A percentile compares a stretch with the other conserved stretches of the same genome.
Evolutionary conservation across 2,888 invertebrate species (phyloP).

Genomic region (Hydroisotoma schaefferi): DNA sequence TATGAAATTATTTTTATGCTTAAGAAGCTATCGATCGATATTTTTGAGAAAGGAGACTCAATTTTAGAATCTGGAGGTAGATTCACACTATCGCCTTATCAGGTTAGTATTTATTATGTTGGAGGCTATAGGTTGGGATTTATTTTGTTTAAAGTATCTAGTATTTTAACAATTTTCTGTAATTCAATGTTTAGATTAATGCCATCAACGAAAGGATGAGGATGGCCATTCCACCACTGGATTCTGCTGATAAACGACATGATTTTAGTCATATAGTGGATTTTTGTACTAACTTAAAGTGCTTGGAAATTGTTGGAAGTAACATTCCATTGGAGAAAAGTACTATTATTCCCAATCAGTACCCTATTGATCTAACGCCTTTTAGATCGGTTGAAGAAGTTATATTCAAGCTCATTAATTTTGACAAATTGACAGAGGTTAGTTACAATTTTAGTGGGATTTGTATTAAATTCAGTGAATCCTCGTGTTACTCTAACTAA

Average conservation of each 20-base stretch:
- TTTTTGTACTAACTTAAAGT: constrained; percentile 72
- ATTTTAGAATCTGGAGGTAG: constrained; percentile 61
- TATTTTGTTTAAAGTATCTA: neutral
- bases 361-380: constrained; percentile 74
- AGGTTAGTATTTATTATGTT: constrained; percentile 57
- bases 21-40: constrained; percentile 73
- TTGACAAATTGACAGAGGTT: constrained; percentile 51
- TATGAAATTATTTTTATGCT: constrained; percentile 86
- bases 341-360: constrained; percentile 75
- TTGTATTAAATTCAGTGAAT: too few species aligned
- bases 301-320: constrained; percentile 66
- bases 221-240: constrained; percentile 76
- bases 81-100: constrained; percentile 71
- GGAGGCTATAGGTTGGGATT: neutral
- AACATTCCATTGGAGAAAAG: constrained; percentile 70
- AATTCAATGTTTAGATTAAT: constrained; percentile 66
- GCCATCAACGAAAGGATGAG: constrained; percentile 85
- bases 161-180: constrained; percentile 8
- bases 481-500: neutral
- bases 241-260: constrained; percentile 71
- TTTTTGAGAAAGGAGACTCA: constrained; percentile 71
- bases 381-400: constrained; percentile 71
- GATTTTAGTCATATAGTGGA: constrained; percentile 90
- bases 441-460: constrained; percentile 7
- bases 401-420: constrained; percentile 63